Conservation (phyloP, 2,113 vertebrate genomes). For the Nesospiza acunhae region DNA sequence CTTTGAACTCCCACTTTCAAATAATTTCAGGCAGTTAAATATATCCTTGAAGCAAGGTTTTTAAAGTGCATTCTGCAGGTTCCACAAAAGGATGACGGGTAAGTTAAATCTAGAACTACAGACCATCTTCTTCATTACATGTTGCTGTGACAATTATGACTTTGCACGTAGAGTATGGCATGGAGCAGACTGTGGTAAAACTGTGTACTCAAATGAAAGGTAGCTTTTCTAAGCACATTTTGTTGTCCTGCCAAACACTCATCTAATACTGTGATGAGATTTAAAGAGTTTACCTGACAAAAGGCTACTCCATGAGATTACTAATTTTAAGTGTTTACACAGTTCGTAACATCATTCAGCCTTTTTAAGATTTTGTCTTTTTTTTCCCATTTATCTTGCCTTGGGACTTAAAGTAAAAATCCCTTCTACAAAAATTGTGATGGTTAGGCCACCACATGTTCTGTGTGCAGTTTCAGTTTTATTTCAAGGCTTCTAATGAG, state of each 20-base stretch:
- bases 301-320: not conserved
- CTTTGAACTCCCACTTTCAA: not conserved
- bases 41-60: not conserved
- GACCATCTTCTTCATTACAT: not conserved
- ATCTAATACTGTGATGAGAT: not conserved
- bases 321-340: not conserved
- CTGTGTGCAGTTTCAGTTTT: not conserved
- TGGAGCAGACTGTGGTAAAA: not conserved
- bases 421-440: not conserved
- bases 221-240: not conserved
- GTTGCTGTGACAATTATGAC: not conserved
- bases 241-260: not conserved
- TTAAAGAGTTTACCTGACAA: not conserved
- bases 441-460: not conserved
- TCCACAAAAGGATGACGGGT: not conserved
- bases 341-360: not conserved
- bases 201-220: not conserved
- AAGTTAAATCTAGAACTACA: not conserved
- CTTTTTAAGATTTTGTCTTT: not conserved
- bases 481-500: not conserved
- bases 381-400: not conserved
- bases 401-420: not conserved
- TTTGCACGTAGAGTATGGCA: not conserved
- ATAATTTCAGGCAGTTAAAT: not conserved
- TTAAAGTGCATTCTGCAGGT: not conserved